Percentiles rank a stretch among this genome's conserved stretches.
These are phyloP conservation scores for Atta texana DNA, from an alignment of 1,140 invertebrate species.

Conservation along the genomic window DNA sequence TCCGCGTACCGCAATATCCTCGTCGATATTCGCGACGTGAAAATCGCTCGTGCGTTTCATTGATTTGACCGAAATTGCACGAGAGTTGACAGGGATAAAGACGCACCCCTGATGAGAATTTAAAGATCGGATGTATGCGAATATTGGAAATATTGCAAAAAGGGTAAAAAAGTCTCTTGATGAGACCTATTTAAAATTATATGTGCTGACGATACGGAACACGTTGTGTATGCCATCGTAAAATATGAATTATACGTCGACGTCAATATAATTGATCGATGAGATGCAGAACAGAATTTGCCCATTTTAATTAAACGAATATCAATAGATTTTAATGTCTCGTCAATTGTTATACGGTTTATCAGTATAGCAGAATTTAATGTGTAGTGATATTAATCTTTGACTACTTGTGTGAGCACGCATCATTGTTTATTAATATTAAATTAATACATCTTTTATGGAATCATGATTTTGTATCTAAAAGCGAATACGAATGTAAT, in stretches of 20 bases:
- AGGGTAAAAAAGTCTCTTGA: neutral
- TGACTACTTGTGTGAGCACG: neutral
- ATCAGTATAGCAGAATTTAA: conserved; percentile 9
- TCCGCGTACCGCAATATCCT: conserved; percentile 31
- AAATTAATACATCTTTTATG: neutral
- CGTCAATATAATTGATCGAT: conserved; percentile 25
- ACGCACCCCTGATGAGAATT: conserved; percentile 9
- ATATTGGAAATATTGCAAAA: conserved; percentile 3
- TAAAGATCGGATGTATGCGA: neutral
- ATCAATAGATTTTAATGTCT: conserved; percentile 1
- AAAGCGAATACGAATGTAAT: neutral
- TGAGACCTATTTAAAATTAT: conserved; percentile 1
- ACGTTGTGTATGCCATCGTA: neutral
- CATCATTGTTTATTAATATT: neutral
- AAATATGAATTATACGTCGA: neutral
- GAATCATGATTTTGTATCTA: neutral
- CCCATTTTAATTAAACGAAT: neutral
- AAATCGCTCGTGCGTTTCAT: conserved; percentile 44
- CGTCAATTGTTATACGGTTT: conserved; percentile 1
- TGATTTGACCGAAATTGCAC: conserved; percentile 47
- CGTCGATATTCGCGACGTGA: conserved; percentile 51
- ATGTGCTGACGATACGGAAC: neutral
- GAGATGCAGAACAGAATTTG: neutral
- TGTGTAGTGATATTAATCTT: neutral
- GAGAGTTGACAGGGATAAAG: conserved; percentile 29